A percentile compares a stretch with the other conserved stretches of the same genome.
phyloP scores from a whole-genome alignment of 2,797 vertebrate genomes.

The Synaphobranchus kaupii region DNA sequence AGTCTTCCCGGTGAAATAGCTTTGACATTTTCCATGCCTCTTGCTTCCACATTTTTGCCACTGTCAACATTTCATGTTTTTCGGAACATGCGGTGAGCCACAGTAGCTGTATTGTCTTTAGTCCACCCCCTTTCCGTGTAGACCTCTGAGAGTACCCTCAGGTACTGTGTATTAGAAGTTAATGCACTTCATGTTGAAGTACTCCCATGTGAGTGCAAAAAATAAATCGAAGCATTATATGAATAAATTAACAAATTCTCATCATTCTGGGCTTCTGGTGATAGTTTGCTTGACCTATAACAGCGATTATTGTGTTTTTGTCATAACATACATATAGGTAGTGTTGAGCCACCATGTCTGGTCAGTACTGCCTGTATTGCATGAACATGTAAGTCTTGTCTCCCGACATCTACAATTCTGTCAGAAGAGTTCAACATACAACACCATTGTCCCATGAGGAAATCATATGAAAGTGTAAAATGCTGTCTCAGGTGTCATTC shows the following conservation, averaged over 20 bases:
- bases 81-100: neutral
- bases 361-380: too few relatives aligned
- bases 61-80: constrained; percentile 4
- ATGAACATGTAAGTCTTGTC: too few relatives aligned
- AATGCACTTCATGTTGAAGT: neutral
- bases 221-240: neutral
- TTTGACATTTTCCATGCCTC: neutral
- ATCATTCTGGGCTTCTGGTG: neutral
- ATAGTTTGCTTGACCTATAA: neutral
- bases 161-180: neutral
- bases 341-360: too few relatives aligned
- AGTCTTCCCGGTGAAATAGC: constrained; percentile 9
- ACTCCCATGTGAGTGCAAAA: neutral
- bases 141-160: neutral
- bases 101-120: neutral
- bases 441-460: neutral
- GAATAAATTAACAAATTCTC: neutral
- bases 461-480: neutral
- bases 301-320: neutral
- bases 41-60: neutral
- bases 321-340: too few relatives aligned
- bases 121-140: neutral
- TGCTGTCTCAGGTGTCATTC: neutral
- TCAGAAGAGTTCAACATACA: too few relatives aligned
- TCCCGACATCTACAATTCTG: too few relatives aligned